Evolutionary conservation across 2,797 vertebrate genomes (phyloP), one percentile per base, ranked within the genome.

Genomic region (Harpagifer antarcticus): DNA sequence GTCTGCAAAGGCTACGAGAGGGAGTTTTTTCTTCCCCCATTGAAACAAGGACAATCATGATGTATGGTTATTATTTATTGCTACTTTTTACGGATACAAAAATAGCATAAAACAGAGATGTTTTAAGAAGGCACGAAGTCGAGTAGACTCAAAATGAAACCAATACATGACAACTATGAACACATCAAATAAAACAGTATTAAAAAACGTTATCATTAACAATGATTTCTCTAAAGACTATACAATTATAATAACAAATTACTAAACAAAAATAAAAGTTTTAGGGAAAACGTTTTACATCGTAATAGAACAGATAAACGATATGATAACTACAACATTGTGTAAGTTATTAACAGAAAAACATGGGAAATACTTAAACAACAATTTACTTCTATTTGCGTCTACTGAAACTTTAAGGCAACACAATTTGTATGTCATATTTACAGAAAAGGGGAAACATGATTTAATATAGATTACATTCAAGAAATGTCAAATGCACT

Each of bases 41-140:
- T 1, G 66, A 58, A 56, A 79, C 52, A n/a, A 66, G 33, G 40
- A 74, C 57, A 59, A 5, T n/a, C 4, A 3, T 1, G 3, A 70
- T 66, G 44, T 55, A 66, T 23, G 73, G 72, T 86, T 94, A 92
- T 86, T 90, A 94, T 97, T 97, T 98, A 98, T 97, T 98, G 95
- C 95, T 96, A 94, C 91, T 95, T 95, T 37, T 95, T 83, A 94
- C 91, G 88, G 90, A 94, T 96, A 96, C 94, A 98, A 96, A 96
- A 97, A 97, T 90, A 93, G 78, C 82, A 90, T 74, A 68, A 72
- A 71, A 85, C 54, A 69, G 17, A 88, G 52, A 60, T 14, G 78
- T 83, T 81, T 61, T 81, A 69, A 79, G 61, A 64, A 72, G 73
- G 73, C 65, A 88, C 54, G 64, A 44, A 66, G 57, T 81, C 62